Evolutionary conservation across 1,140 invertebrate species (phyloP).

Genomic region (Linepithema humile): DNA sequence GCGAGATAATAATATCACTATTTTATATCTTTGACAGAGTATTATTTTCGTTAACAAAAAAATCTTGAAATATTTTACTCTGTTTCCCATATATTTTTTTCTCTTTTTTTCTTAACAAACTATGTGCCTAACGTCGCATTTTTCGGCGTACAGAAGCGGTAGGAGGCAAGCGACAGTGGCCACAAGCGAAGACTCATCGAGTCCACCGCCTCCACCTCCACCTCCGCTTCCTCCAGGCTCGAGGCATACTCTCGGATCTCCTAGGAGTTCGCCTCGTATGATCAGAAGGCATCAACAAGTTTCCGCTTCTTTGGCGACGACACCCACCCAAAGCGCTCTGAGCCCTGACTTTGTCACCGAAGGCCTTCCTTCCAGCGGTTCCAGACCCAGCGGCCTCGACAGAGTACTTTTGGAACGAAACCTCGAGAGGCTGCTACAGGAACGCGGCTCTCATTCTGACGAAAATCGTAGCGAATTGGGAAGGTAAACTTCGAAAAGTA

Average conservation of each 20-base stretch:
- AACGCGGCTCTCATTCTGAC: slow-evolving; percentile 76
- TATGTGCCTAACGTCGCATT: neutral
- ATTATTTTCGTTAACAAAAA: neutral
- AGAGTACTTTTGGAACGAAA: slow-evolving; percentile 87
- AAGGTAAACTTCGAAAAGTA: slow-evolving; percentile 75
- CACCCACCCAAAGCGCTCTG: slow-evolving; percentile 75
- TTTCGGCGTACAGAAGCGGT: slow-evolving; percentile 60
- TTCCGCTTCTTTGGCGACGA: slow-evolving; percentile 79
- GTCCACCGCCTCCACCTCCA: slow-evolving; percentile 80
- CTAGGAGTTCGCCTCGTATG: slow-evolving; percentile 80
- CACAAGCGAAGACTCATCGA: slow-evolving; percentile 78
- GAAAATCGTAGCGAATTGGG: slow-evolving; percentile 78
- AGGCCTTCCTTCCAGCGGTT: slow-evolving; percentile 65
- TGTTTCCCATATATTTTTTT: neutral
- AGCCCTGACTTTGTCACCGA: slow-evolving; percentile 62
- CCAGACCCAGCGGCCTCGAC: slow-evolving; percentile 84
- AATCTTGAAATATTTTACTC: too few relatives aligned
- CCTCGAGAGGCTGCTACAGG: slow-evolving; percentile 85
- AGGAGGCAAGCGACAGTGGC: slow-evolving; percentile 75
- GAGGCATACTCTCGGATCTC: slow-evolving; percentile 77
- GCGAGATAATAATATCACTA: too few relatives aligned
- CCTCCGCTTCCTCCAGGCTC: slow-evolving; percentile 73
- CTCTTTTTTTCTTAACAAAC: neutral
- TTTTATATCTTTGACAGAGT: neutral
- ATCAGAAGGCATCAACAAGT: slow-evolving; percentile 81